Base-by-base conservation (phyloP, 2,113 vertebrate genomes). In the Vombatus ursinus region DNA sequence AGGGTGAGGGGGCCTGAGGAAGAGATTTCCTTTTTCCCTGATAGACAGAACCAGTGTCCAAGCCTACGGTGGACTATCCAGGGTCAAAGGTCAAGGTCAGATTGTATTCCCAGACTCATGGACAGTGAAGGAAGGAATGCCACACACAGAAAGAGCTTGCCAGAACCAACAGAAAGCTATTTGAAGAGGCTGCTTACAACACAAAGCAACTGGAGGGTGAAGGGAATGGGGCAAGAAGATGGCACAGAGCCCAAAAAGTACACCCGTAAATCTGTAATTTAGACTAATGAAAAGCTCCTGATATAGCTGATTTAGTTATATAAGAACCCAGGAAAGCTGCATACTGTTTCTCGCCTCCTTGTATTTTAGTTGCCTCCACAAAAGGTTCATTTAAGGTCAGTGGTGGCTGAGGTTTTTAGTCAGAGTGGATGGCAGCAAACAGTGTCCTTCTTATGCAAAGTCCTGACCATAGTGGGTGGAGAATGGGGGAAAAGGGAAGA, bases 201-300 rank as follows among this genome's bases (percentile, higher is more conserved):
- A 98, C 97, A 97, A 96, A 91, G 50, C 68, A 91, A 97, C 94
- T 96, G 68, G 47, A 97, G 97, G 98, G 95, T 93, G 61, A 96
- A 96, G 95, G 93, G 91, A 98, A 95, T 49, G 95, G 98, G 98
- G 95, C 96, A 97, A 92, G 96, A 96, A 96, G 97, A 97, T 96
- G 97, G 97, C 97, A 93, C 8, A 2, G 96, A 97, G 97, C 97
- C 98, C 0, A 0, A 96, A 92, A 97, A 98, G 96, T 93, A 93
- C 97, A 91, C 96, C 97, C 52, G 90, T 97, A 96, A 97, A 97
- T 97, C 98, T 98, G 98, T 97, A 97, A 98, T 97, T 95, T 97
- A 98, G 98, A 97, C 96, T 95, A 95, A 96, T 95, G 90, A 92
- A 96, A 97, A 97, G 96, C 97, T 98, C 98, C 96, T 96, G 96